Percentiles rank a stretch among this genome's conserved stretches.
phyloP scores from a whole-genome alignment of 2,797 vertebrate genomes.

The Valencia hispanica region DNA sequence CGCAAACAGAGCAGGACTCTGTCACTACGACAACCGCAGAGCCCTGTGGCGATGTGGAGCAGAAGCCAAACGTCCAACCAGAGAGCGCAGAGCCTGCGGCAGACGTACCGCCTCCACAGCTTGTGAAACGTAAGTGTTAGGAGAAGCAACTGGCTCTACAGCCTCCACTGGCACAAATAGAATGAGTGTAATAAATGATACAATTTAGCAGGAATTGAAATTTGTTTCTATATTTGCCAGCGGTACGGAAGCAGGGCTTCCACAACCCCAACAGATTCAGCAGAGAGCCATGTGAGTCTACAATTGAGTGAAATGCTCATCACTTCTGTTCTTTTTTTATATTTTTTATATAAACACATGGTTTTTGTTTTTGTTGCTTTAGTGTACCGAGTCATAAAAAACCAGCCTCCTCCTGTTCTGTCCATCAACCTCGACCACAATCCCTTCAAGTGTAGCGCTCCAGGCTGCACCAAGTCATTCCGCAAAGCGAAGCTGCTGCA shows the following conservation, averaged over 20 bases:
- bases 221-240: constrained; percentile 52
- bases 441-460: constrained; percentile 93
- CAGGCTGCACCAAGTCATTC: constrained; percentile 94
- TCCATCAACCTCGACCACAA: constrained; percentile 92
- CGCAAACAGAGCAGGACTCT: constrained; percentile 52
- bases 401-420: constrained; percentile 87
- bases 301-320: neutral
- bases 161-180: neutral
- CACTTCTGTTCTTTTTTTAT: neutral
- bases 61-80: constrained; percentile 59
- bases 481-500: constrained; percentile 96
- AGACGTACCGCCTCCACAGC: constrained; percentile 57
- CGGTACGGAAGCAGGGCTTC: constrained; percentile 82
- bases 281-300: constrained; percentile 85
- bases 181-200: neutral
- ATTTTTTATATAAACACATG: neutral
- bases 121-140: constrained; percentile 71
- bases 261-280: constrained; percentile 87
- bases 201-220: neutral
- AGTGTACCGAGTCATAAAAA: constrained; percentile 89
- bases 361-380: constrained; percentile 4
- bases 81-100: constrained; percentile 60
- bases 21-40: constrained; percentile 58
- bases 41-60: constrained; percentile 53
- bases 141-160: neutral